These are phyloP conservation scores for Dendrolimus punctatus DNA, from an alignment of 1,140 invertebrate species.

Conservation along the genomic window DNA sequence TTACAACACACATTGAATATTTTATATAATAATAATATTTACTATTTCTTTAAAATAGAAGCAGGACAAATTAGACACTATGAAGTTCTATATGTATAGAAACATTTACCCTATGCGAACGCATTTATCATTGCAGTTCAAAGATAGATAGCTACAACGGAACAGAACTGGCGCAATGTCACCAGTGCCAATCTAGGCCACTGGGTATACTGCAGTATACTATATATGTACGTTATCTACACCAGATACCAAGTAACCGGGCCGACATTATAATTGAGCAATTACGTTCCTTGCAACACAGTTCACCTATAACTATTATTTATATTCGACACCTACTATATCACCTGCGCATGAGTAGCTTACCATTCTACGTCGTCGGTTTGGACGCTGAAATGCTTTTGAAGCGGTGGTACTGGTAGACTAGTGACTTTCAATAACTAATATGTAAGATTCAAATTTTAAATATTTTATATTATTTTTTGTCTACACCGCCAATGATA, in stretches of 20 bases:
- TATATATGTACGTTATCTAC: conserved; percentile 29
- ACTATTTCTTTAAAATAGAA: no score
- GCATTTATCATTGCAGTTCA: background rate
- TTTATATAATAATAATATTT: no score
- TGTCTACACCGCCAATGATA: no score
- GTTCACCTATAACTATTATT: conserved; percentile 20
- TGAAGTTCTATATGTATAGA: no score
- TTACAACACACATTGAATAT: no score
- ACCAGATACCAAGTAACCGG: conserved; percentile 34
- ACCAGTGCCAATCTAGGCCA: conserved; percentile 45
- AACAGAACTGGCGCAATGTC: conserved; percentile 45
- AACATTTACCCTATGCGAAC: no score
- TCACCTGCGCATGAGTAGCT: background rate
- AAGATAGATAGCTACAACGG: background rate
- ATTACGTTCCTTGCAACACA: conserved; percentile 47
- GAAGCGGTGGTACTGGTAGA: background rate
- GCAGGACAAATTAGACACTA: no score
- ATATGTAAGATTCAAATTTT: no score
- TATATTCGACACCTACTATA: background rate
- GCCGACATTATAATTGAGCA: conserved; percentile 47
- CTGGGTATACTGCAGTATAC: conserved; percentile 9
- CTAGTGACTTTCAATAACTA: background rate
- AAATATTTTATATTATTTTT: no score
- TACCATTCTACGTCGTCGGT: no score
- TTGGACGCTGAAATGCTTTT: no score